Evolutionary conservation across 2,888 invertebrate species (phyloP).

Genomic region (Cephus spinipes): DNA sequence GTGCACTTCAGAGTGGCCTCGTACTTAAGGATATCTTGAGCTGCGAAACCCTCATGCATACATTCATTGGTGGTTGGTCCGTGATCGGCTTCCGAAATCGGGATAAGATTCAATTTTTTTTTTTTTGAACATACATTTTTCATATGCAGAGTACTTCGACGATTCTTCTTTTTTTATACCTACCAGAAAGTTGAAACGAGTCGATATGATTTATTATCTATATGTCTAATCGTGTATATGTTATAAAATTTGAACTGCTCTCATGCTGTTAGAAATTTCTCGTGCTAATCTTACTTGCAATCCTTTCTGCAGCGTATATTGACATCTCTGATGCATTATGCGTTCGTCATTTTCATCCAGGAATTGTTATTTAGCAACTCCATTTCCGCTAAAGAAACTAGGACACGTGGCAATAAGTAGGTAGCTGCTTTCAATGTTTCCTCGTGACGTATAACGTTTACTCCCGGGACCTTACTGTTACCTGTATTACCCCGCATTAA

Average conservation of each 20-base stretch:
- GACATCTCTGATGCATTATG: not conserved
- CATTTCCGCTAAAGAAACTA: slow-evolving; percentile 31
- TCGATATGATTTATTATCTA: not conserved
- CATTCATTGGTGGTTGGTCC: not conserved
- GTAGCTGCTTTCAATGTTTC: slow-evolving; percentile 27
- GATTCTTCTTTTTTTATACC: not conserved
- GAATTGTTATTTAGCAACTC: slow-evolving; percentile 42
- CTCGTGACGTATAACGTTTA: slow-evolving; percentile 24
- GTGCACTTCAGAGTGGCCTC: not conserved
- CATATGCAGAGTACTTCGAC: not conserved
- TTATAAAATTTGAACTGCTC: not conserved
- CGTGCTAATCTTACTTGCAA: not conserved
- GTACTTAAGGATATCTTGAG: not conserved
- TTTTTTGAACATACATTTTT: not conserved
- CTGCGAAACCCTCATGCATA: not conserved
- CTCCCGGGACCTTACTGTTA: slow-evolving; percentile 21
- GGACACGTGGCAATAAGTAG: slow-evolving; percentile 11
- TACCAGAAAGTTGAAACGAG: not conserved
- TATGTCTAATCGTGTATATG: not conserved
- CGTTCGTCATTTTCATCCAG: not conserved
- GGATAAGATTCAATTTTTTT: not conserved
- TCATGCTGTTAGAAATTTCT: not conserved
- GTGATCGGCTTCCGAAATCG: not conserved
- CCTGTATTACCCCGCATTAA: slow-evolving; percentile 15
- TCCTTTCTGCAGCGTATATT: not conserved